These are phyloP conservation scores for Sicus ferrugineus DNA, from an alignment of 2,888 invertebrate species.

Conservation along the genomic window DNA sequence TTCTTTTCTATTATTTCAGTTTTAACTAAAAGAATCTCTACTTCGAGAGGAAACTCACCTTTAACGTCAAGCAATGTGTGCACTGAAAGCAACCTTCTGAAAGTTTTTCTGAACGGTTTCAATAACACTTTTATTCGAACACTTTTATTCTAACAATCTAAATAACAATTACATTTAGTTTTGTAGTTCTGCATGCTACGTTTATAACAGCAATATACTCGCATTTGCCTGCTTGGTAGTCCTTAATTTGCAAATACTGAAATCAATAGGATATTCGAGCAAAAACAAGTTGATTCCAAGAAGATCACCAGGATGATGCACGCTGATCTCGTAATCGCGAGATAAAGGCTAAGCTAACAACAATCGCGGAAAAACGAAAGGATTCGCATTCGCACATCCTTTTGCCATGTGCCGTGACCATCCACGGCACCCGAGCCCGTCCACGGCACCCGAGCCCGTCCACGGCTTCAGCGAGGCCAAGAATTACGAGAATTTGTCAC, in stretches of 20 bases:
- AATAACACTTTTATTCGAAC: too few relatives aligned
- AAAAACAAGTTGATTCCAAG: constrained; percentile 26
- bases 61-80: too few relatives aligned
- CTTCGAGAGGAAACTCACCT: too few relatives aligned
- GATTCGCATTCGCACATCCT: constrained; percentile 10
- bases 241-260: constrained; percentile 21
- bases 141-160: too few relatives aligned
- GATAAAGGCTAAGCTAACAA: neutral
- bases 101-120: too few relatives aligned
- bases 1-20: too few relatives aligned
- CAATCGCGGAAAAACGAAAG: constrained; percentile 6
- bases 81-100: too few relatives aligned
- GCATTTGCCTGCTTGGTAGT: neutral
- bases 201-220: neutral
- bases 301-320: constrained; percentile 19
- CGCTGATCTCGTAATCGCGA: constrained; percentile 27
- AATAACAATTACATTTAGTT: too few relatives aligned
- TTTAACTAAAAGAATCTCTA: too few relatives aligned
- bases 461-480: neutral
- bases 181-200: neutral
- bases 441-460: neutral
- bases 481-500: constrained; percentile 30
- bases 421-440: too few relatives aligned
- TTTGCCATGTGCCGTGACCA: neutral
- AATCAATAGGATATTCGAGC: constrained; percentile 24